Evolutionary conservation across 1,140 invertebrate species (phyloP).

Genomic region (Drosophila subpulchrella): DNA sequence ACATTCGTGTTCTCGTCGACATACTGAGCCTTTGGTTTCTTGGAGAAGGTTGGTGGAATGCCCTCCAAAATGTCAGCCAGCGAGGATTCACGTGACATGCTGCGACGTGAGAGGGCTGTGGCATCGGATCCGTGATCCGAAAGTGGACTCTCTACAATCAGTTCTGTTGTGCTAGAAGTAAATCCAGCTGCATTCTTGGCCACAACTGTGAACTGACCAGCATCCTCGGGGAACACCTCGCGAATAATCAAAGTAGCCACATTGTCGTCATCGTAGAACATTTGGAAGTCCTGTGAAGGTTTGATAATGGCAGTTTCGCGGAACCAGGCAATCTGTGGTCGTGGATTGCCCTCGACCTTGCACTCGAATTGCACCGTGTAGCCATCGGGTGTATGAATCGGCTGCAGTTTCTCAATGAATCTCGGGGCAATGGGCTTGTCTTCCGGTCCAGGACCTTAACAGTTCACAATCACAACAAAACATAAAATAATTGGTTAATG

Average conservation of each 20-base stretch:
- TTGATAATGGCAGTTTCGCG: constrained; percentile 96
- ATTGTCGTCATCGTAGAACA: constrained; percentile 96
- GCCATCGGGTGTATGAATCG: constrained; percentile 93
- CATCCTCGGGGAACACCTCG: constrained; percentile 98
- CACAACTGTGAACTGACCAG: constrained; percentile 97
- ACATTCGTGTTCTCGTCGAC: constrained; percentile 92
- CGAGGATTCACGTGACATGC: constrained; percentile 94
- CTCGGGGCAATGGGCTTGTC: constrained; percentile 92
- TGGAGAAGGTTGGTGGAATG: constrained; percentile 96
- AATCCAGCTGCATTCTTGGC: constrained; percentile 97
- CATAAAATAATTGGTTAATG: constrained; percentile 52
- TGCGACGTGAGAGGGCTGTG: constrained; percentile 91
- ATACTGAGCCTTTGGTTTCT: constrained; percentile 93
- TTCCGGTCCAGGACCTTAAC: constrained; percentile 90
- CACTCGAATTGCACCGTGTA: constrained; percentile 95
- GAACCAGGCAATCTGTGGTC: constrained; percentile 98
- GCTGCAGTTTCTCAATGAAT: constrained; percentile 94
- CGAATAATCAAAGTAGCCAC: constrained; percentile 96
- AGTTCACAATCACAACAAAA: constrained; percentile 60
- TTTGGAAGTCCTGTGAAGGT: constrained; percentile 95
- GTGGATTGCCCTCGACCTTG: constrained; percentile 94
- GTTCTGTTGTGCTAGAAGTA: constrained; percentile 95
- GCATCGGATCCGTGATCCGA: constrained; percentile 95
- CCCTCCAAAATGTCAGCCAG: constrained; percentile 95
- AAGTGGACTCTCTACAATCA: constrained; percentile 93